Evolutionary conservation across 2,797 vertebrate genomes (phyloP).

Genomic region (Gymnothorax reevesii): DNA sequence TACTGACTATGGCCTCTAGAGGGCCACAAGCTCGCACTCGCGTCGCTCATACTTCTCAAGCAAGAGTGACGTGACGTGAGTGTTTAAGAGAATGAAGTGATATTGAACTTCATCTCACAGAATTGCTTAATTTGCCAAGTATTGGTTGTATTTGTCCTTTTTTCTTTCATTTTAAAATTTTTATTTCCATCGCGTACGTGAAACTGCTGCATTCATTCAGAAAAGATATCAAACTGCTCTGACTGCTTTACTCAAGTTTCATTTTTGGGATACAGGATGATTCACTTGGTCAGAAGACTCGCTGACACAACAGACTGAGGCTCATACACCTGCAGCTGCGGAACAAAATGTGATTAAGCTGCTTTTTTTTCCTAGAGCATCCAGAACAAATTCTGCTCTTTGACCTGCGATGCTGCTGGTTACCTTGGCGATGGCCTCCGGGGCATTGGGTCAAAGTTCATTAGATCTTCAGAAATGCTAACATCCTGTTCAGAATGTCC

Average conservation of each 20-base stretch:
- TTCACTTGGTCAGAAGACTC: slow-evolving; percentile 47
- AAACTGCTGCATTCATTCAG: slow-evolving; percentile 31
- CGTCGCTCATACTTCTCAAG: background rate
- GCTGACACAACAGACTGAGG: slow-evolving; percentile 1
- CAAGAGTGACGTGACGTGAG: background rate
- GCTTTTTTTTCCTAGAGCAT: slow-evolving; percentile 80
- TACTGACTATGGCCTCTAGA: background rate
- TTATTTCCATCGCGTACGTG: background rate
- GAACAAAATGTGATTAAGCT: background rate
- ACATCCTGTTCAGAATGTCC: slow-evolving; percentile 95
- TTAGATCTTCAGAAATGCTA: slow-evolving; percentile 93
- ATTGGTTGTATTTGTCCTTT: background rate
- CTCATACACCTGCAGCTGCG: background rate
- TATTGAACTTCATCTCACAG: background rate
- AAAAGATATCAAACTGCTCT: slow-evolving; percentile 25
- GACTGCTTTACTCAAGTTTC: slow-evolving; percentile 27
- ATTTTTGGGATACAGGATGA: background rate
- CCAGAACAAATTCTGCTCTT: slow-evolving; percentile 94
- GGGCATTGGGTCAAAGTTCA: slow-evolving; percentile 95
- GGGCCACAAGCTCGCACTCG: background rate
- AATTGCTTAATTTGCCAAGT: background rate
- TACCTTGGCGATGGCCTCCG: slow-evolving; percentile 93
- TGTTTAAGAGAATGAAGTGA: background rate
- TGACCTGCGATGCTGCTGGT: slow-evolving; percentile 90
- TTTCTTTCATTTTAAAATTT: no score